Conservation (phyloP, 2,113 vertebrate genomes). For the Sialia sialis region DNA sequence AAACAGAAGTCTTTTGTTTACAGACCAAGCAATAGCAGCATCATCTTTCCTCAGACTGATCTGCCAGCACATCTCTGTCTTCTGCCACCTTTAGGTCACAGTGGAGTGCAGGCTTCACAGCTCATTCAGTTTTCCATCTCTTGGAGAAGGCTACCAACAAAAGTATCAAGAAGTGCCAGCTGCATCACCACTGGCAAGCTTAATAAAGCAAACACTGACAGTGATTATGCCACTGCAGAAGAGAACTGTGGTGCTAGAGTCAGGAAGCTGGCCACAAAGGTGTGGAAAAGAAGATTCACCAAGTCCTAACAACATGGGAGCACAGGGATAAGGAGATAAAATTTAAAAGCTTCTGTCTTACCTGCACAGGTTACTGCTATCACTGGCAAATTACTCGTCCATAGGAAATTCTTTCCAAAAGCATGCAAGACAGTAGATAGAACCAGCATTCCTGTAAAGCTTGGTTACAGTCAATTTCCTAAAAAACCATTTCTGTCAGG, state of each 20-base stretch:
- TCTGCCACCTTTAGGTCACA: background rate
- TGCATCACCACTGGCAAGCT: background rate
- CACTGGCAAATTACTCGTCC: background rate
- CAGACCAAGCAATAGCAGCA: background rate
- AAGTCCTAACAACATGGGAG: background rate
- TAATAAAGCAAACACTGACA: background rate
- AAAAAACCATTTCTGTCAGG: background rate
- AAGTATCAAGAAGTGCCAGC: background rate
- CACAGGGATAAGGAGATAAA: background rate
- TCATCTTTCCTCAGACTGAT: background rate
- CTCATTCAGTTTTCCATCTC: background rate
- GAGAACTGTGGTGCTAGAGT: background rate
- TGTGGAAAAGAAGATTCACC: background rate
- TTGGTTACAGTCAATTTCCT: background rate
- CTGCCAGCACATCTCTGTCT: background rate
- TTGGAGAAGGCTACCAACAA: background rate
- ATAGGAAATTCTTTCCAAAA: background rate
- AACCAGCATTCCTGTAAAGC: background rate
- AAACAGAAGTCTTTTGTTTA: conserved; percentile 27
- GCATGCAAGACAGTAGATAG: background rate
- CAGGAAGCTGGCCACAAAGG: background rate
- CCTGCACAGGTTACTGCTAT: background rate
- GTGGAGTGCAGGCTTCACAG: background rate
- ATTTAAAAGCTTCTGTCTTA: background rate
- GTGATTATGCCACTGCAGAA: background rate